Evolutionary conservation across 2,888 invertebrate genomes (phyloP).

Genomic region (Acleris laterana): DNA sequence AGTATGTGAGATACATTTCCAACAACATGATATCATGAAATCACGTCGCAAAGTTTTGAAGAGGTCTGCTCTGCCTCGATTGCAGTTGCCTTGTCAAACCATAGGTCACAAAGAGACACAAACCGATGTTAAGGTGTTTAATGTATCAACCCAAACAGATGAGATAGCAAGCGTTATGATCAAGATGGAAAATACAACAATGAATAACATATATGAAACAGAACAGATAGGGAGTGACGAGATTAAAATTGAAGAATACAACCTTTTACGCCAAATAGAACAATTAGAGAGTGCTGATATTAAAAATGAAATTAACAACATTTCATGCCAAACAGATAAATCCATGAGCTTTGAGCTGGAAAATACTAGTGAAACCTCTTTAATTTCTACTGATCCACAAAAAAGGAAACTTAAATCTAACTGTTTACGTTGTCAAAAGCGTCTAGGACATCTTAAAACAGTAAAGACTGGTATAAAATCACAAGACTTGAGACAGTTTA

Average conservation of each 20-base stretch:
- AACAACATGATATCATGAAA: background rate
- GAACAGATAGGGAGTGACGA: too few species aligned
- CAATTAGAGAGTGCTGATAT: too few species aligned
- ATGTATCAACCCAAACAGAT: background rate
- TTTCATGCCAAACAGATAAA: too few species aligned
- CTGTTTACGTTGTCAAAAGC: background rate
- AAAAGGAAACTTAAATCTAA: background rate
- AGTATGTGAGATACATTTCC: slow-evolving; percentile 5
- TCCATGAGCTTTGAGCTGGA: too few species aligned
- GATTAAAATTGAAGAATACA: too few species aligned
- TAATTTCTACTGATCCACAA: background rate
- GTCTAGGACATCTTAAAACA: background rate
- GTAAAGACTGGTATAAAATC: background rate
- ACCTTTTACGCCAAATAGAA: too few species aligned
- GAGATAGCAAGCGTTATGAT: too few species aligned
- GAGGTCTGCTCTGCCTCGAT: background rate
- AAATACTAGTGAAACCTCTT: background rate
- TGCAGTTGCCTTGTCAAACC: background rate
- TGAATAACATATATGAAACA: too few species aligned
- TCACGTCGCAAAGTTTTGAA: background rate
- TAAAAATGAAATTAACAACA: background rate
- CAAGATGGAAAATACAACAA: too few species aligned
- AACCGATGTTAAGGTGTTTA: background rate
- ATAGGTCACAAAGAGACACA: background rate
- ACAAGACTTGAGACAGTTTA: slow-evolving; percentile 7